These are phyloP conservation scores for Caloenas nicobarica DNA, from an alignment of 2,113 vertebrate genomes.

Conservation along the genomic window DNA sequence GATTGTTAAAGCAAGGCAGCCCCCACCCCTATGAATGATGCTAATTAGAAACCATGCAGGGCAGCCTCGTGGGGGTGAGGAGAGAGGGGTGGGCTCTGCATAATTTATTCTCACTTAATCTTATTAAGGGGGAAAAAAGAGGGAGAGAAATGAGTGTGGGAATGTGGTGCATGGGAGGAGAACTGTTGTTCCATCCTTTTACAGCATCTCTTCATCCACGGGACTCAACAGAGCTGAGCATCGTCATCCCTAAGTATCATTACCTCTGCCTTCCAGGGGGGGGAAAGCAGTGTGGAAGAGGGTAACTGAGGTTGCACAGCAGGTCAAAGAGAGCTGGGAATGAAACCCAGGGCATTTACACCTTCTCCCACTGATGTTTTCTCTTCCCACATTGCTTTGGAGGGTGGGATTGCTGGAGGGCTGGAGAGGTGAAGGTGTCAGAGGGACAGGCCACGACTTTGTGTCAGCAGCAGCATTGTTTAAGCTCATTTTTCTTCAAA, in stretches of 20 bases:
- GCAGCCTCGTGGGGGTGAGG: background rate
- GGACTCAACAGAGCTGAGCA: rapidly evolving
- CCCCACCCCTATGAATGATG: slow-evolving; percentile 26
- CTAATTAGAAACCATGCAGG: slow-evolving; percentile 43
- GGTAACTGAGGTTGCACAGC: background rate
- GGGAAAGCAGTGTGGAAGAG: rapidly evolving
- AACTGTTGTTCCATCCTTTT: rapidly evolving
- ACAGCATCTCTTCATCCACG: rapidly evolving
- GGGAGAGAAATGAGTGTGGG: background rate
- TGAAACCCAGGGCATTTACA: rapidly evolving
- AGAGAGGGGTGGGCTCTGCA: slow-evolving; percentile 8
- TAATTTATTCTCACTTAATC: slow-evolving; percentile 51
- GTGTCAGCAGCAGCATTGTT: background rate
- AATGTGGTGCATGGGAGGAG: rapidly evolving
- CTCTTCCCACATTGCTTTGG: rapidly evolving
- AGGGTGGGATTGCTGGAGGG: background rate
- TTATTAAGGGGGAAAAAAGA: background rate
- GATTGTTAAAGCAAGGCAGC: slow-evolving; percentile 32
- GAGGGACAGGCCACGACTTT: background rate
- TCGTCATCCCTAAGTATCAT: rapidly evolving
- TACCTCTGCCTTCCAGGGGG: background rate
- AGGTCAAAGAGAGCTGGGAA: background rate
- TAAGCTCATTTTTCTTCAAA: background rate
- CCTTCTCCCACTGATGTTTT: rapidly evolving
- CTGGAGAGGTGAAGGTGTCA: background rate